phyloP scores from a whole-genome alignment of 2,888 invertebrate genomes.

The Geotrupes spiniger region DNA sequence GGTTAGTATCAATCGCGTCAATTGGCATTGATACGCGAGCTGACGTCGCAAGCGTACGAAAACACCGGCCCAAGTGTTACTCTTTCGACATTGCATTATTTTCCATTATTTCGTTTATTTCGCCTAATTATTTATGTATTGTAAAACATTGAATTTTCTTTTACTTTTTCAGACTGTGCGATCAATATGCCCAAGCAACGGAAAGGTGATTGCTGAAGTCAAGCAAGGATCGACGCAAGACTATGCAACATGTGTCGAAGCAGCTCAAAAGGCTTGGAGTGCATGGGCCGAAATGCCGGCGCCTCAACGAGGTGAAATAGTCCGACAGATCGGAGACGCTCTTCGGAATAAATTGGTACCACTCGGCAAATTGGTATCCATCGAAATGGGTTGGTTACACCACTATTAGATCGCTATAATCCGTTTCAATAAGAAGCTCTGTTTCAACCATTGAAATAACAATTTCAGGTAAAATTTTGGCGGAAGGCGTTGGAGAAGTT shows the following conservation, averaged over 20 bases:
- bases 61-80: too few species aligned
- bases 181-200: slow-evolving; percentile 80
- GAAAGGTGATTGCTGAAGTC: slow-evolving; percentile 87
- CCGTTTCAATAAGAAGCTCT: too few species aligned
- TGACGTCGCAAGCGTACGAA: too few species aligned
- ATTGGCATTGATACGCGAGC: too few species aligned
- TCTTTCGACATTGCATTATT: too few species aligned
- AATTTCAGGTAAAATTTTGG: slow-evolving; percentile 78
- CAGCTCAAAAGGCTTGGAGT: slow-evolving; percentile 77
- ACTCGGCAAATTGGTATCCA: slow-evolving; percentile 86
- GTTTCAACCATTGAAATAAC: too few species aligned
- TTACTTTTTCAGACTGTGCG: slow-evolving; percentile 63
- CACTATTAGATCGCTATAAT: too few species aligned
- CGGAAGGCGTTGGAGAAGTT: slow-evolving; percentile 96
- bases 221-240: slow-evolving; percentile 75
- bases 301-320: slow-evolving; percentile 91
- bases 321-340: slow-evolving; percentile 95
- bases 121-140: too few species aligned
- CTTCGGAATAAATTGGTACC: slow-evolving; percentile 82
- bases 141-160: too few species aligned
- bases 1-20: too few species aligned
- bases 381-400: slow-evolving; percentile 90
- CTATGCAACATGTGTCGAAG: slow-evolving; percentile 77
- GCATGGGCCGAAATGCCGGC: slow-evolving; percentile 86
- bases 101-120: too few species aligned